Conservation (phyloP, 2,888 invertebrate genomes). For the Argyra leucocephala region DNA sequence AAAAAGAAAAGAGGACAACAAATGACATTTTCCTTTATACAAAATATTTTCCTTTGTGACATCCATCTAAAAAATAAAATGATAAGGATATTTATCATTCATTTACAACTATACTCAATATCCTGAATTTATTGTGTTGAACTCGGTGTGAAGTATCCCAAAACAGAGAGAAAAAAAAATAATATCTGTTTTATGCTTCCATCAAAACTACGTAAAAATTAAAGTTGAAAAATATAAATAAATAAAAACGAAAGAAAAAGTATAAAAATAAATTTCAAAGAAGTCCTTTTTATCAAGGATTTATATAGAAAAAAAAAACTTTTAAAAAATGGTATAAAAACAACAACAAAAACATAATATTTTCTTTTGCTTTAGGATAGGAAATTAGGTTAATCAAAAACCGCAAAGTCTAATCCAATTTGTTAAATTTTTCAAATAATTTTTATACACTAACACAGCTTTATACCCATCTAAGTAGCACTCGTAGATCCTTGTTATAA, state of each 20-base stretch:
- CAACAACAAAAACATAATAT: background rate
- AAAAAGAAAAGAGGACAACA: background rate
- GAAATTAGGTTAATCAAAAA: slow-evolving; percentile 4
- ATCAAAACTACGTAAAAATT: background rate
- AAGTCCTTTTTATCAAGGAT: background rate
- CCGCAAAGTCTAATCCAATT: slow-evolving; percentile 3
- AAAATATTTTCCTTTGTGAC: background rate
- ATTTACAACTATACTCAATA: background rate
- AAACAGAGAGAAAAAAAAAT: too few species aligned
- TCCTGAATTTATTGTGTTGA: background rate
- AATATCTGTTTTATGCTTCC: background rate
- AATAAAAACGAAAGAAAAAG: too few species aligned
- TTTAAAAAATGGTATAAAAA: background rate
- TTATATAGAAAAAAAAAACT: background rate
- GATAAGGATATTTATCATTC: background rate
- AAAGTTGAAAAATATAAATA: background rate
- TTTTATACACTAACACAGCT: too few species aligned
- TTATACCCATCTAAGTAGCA: too few species aligned
- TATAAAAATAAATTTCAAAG: background rate
- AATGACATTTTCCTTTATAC: background rate
- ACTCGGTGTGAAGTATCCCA: too few species aligned
- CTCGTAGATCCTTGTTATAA: too few species aligned
- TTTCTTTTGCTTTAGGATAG: background rate
- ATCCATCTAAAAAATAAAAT: background rate
- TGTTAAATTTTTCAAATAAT: too few species aligned